Evolutionary conservation across 2,888 invertebrate species (phyloP).

Genomic region (Orthonychiurus folsomi): DNA sequence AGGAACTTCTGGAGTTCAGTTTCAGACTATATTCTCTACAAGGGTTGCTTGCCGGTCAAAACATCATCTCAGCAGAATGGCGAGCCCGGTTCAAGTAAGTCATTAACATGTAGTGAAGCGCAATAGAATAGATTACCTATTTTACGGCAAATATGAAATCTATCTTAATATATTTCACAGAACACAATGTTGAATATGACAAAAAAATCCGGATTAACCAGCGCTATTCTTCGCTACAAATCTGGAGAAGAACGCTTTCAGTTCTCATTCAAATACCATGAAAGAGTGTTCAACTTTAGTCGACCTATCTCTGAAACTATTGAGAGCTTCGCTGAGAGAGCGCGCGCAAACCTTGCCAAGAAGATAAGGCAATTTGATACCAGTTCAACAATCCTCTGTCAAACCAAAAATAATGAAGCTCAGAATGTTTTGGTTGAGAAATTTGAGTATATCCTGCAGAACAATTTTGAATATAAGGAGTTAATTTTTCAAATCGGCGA

Average conservation of each 20-base stretch:
- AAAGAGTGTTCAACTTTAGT: slow-evolving; percentile 47
- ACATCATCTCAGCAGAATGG: too few relatives aligned
- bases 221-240: slow-evolving; percentile 51
- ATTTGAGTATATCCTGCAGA: neutral
- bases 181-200: neutral
- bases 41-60: too few relatives aligned
- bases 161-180: too few relatives aligned
- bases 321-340: slow-evolving; percentile 22
- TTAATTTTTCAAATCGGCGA: slow-evolving; percentile 20
- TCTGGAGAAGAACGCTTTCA: slow-evolving; percentile 50
- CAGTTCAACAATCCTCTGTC: slow-evolving; percentile 1
- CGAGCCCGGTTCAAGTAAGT: too few relatives aligned
- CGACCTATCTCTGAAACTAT: slow-evolving; percentile 24
- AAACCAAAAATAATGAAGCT: neutral
- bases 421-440: neutral
- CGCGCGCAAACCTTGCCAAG: slow-evolving; percentile 32
- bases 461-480: neutral
- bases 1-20: too few relatives aligned
- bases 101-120: too few relatives aligned
- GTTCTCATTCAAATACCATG: slow-evolving; percentile 51
- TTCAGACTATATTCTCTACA: too few relatives aligned
- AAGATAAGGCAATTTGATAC: slow-evolving; percentile 27
- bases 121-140: too few relatives aligned
- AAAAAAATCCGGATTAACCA: neutral
- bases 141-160: too few relatives aligned